Evolutionary conservation across 2,113 vertebrate species (phyloP), one percentile per base, ranked within the genome.

Genomic region (Aleadryas rufinucha): DNA sequence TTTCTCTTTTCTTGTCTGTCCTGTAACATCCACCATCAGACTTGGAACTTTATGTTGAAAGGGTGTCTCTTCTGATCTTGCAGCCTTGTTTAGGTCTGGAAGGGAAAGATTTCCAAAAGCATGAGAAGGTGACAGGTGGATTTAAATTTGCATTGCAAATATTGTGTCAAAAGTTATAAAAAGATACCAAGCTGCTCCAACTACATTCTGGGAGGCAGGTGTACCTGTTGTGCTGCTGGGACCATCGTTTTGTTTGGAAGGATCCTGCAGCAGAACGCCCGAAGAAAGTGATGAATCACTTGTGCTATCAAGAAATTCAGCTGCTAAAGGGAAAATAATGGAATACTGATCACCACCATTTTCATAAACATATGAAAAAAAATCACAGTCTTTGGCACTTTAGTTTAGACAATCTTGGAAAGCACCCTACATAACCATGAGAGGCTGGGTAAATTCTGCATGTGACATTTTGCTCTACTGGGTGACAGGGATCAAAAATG

Each of bases 1-100:
- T 96, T 96, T 98, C 33, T 97, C 93, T 94, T 91, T 98, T 83
- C 98, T 98, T 52, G 97, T 98, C 42, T 97, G 97, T 87, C 98
- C 98, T 15, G 96, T 93, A 64, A 96, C 98, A 84, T 99, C 98
- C 80, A 98, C 74, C n/a, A 93, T 68, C 87, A 98, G 81, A 28
- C 97, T 97, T 81, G 54, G 96, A 64, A 94, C 90, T 65, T 95
- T 93, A 35, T 9, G 47, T n/a, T 81, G 94, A 76, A 96, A 15
- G 1, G 84, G 57, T 41, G 10, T 23, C 26, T 24, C 39, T 8
- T 57, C 28, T 26, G 44, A 28, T 56, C 13, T 63, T 45, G 14
- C 50, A 80, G 33, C 35, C 3, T 5, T 35, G 9, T 87, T 90
- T 65, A 61, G 5, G 20, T 96, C 98, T 98, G 59, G 41, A 66